These are phyloP conservation scores for Nomada flava DNA, from an alignment of 2,888 invertebrate species.

Conservation along the genomic window DNA sequence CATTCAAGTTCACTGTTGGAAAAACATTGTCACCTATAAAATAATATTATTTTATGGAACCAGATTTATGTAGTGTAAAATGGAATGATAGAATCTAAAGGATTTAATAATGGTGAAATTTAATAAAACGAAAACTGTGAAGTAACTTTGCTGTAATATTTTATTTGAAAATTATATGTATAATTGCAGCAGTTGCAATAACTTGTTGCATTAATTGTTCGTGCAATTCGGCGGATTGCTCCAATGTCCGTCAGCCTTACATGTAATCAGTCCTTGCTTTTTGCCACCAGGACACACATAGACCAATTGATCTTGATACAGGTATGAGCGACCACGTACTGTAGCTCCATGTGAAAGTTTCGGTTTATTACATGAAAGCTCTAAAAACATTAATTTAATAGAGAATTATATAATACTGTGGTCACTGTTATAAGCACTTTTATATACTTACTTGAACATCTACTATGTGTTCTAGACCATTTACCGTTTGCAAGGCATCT, in stretches of 20 bases:
- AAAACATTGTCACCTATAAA: slow-evolving; percentile 30
- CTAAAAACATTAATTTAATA: slow-evolving; percentile 75
- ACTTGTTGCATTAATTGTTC: not conserved
- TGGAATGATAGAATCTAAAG: slow-evolving; percentile 22
- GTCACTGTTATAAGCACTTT: not conserved
- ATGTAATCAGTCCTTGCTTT: slow-evolving; percentile 78
- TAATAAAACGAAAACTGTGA: slow-evolving; percentile 49
- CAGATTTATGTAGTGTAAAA: slow-evolving; percentile 32
- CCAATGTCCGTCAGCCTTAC: slow-evolving; percentile 80
- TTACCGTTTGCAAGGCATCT: slow-evolving; percentile 84
- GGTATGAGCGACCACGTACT: slow-evolving; percentile 84
- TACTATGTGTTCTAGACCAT: slow-evolving; percentile 85
- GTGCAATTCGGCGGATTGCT: slow-evolving; percentile 70
- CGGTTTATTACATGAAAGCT: slow-evolving; percentile 86
- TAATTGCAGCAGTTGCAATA: not conserved
- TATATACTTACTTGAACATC: slow-evolving; percentile 84
- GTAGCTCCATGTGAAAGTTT: slow-evolving; percentile 80
- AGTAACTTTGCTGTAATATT: slow-evolving; percentile 31
- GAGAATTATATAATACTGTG: not conserved
- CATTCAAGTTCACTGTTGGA: slow-evolving; percentile 4
- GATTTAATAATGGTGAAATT: slow-evolving; percentile 45
- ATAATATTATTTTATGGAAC: slow-evolving; percentile 35
- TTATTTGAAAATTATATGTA: slow-evolving; percentile 21
- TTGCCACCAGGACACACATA: slow-evolving; percentile 74
- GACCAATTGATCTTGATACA: slow-evolving; percentile 84